These are phyloP conservation scores for Leucopternis melanops DNA, from an alignment of 2,113 vertebrate species.

Conservation along the genomic window DNA sequence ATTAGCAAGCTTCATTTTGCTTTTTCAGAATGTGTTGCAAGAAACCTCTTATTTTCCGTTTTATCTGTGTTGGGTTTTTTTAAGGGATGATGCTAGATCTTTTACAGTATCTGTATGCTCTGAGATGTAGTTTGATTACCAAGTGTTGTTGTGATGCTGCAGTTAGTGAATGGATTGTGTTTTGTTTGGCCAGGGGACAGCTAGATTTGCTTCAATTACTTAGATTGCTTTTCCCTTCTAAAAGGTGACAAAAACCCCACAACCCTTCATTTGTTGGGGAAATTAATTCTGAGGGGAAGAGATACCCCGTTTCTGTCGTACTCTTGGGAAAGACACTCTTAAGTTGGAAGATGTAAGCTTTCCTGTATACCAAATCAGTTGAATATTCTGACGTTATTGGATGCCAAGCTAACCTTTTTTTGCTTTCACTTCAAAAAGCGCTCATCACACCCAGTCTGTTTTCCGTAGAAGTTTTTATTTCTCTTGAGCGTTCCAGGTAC, in stretches of 20 bases:
- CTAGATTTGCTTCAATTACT: neutral
- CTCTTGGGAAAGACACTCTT: neutral
- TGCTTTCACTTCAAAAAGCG: neutral
- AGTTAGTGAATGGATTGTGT: neutral
- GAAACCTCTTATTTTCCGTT: neutral
- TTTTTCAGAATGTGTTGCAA: neutral
- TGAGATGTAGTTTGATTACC: neutral
- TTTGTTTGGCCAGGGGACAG: neutral
- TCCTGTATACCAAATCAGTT: neutral
- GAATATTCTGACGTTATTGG: neutral
- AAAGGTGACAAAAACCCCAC: neutral
- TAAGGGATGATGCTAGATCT: neutral
- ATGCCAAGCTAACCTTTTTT: neutral
- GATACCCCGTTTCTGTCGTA: neutral
- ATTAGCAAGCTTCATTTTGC: neutral
- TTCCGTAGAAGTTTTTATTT: neutral
- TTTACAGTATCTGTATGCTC: neutral
- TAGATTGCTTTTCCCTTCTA: neutral
- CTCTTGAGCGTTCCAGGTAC: neutral
- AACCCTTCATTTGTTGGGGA: neutral
- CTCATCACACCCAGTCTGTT: neutral
- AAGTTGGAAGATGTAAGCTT: neutral
- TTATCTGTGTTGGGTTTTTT: rapidly evolving
- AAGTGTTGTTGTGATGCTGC: neutral
- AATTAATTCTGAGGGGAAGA: neutral